Evolutionary conservation across 2,113 vertebrate genomes (phyloP).

Genomic region (Colistium nudipinnis): DNA sequence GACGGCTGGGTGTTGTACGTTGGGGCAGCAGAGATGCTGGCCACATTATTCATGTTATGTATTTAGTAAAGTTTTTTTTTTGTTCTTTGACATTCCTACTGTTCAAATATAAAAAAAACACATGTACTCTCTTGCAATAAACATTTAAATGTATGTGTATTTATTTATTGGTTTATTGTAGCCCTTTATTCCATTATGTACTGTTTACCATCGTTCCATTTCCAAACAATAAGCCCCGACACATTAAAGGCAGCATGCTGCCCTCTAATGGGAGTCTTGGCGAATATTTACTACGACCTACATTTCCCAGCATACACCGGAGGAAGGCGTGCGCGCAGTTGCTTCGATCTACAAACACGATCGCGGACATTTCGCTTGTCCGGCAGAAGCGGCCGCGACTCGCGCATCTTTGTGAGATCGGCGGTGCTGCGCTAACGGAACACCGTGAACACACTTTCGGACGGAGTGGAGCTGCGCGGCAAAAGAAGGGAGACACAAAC

Average conservation of each 20-base stretch:
- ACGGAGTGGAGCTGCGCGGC: slow-evolving; percentile 79
- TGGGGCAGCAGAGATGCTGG: no score
- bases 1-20: slow-evolving; percentile 64
- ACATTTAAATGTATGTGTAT: no score
- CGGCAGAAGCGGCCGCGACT: rapidly evolving
- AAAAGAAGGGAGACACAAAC: slow-evolving; percentile 83
- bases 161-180: no score
- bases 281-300: slow-evolving; percentile 11
- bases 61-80: no score
- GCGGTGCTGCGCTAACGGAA: slow-evolving; percentile 6
- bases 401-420: slow-evolving; percentile 27
- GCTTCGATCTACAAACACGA: not conserved
- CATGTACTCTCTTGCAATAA: no score
- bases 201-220: slow-evolving; percentile 53
- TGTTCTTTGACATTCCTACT: no score
- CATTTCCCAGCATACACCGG: slow-evolving; percentile 52
- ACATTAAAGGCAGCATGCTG: not conserved
- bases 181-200: slow-evolving; percentile 55
- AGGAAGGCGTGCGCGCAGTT: not conserved
- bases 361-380: rapidly evolving
- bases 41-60: no score
- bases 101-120: no score
- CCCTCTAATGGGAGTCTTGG: slow-evolving; percentile 38
- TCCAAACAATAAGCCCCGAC: not conserved
- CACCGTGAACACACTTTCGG: slow-evolving; percentile 2